A percentile compares a stretch with the other conserved stretches of the same genome.
phyloP scores from a whole-genome alignment of 2,113 vertebrate genomes.

The Hippopotamus amphibius region DNA sequence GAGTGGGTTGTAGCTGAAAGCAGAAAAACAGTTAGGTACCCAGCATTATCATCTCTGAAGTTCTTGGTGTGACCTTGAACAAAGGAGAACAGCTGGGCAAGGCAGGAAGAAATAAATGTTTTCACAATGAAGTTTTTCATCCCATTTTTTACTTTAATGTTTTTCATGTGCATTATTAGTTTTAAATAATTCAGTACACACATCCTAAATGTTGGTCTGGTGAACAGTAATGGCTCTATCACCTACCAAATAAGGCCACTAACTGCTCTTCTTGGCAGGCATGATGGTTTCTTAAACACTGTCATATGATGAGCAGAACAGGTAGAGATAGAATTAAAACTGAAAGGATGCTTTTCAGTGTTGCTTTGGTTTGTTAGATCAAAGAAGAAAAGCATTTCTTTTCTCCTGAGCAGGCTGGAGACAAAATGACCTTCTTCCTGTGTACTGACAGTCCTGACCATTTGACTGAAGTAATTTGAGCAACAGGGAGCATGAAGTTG shows the following conservation, averaged over 20 bases:
- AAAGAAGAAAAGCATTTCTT: conserved; percentile 68
- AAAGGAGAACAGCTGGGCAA: conserved; percentile 22
- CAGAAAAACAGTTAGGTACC: background rate
- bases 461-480: conserved; percentile 74
- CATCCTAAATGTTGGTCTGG: conserved; percentile 61
- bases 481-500: conserved; percentile 44
- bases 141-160: conserved; percentile 56
- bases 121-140: conserved; percentile 44
- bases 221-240: conserved; percentile 32
- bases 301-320: conserved; percentile 49
- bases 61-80: conserved; percentile 57
- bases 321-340: conserved; percentile 61
- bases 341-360: conserved; percentile 35
- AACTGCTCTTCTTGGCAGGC: conserved; percentile 55
- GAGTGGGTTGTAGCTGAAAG: background rate
- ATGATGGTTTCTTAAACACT: conserved; percentile 59
- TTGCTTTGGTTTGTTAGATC: conserved; percentile 67
- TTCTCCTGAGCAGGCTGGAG: conserved; percentile 54
- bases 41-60: background rate
- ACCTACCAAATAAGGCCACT: conserved; percentile 60
- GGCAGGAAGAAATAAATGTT: conserved; percentile 62
- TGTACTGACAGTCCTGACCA: conserved; percentile 49
- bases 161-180: conserved; percentile 41
- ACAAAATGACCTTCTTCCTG: conserved; percentile 58
- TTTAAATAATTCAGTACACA: conserved; percentile 70